Base-by-base conservation (phyloP, 2,113 vertebrate genomes). In the Copsychus sechellarum region DNA sequence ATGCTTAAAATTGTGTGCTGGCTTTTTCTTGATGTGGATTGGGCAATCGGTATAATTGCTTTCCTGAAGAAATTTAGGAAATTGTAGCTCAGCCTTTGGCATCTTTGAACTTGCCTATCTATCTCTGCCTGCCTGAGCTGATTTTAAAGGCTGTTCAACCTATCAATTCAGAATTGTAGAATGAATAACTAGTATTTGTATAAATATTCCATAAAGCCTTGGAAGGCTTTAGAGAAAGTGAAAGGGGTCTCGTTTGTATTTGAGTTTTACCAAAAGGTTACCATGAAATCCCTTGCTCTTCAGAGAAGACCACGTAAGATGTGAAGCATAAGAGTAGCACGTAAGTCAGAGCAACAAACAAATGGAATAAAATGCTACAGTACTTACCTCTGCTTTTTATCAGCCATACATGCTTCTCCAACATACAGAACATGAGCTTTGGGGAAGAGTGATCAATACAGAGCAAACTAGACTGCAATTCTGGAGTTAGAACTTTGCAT, bases 401-500 rank as follows among this genome's bases (percentile, higher is more conserved):
- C 21, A 53, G 23, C 50, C 42, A 19, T 45, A 66, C 3, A 1
- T 54, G 21, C 38, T 90, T 83, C 64, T 88, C 36, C 51, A 78
- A 56, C 25, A 83, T 80, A 61, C 51, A 80, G 24, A 92, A 56
- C 50, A 36, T 54, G 62, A 76, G 53, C 72, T 66, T 62, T 73
- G n/a, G 25, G 64, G 42, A 83, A 66, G 51, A 67, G n/a, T 12
- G 71, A 74, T 86, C 64, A 48, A 40, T 81, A 33, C 69, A 78
- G 53, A 88, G 56, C 53, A 90, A 92, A 78, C 65, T 45, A 48
- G 36, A 64, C 69, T 67, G 34, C 54, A 76, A 6, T 94, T 69
- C 86, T 43, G 56, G 93, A 95, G 85, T 93, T 96, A 93, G 76
- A 97, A 96, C 90, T 94, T 79, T 38, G 53, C 53, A 47, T 95